Base-by-base conservation (phyloP, 2,888 invertebrate genomes). In the Noctua pronuba region DNA sequence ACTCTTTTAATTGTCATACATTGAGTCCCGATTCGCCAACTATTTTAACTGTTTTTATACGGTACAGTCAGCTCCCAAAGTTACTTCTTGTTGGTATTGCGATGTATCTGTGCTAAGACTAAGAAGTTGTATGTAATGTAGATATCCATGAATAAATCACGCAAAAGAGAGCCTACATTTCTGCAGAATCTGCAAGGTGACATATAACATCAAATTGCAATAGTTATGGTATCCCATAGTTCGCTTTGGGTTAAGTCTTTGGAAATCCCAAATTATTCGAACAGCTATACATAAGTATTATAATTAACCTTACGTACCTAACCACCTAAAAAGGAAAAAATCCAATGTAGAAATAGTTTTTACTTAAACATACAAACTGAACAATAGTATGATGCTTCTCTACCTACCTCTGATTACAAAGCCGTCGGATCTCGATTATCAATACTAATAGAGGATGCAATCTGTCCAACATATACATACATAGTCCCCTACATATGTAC, bases 371-470 rank as follows among this genome's bases (percentile, higher is more conserved):
- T 60, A 3, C 3, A 2, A 31, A 31, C 31, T 31, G 18, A 28
- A 31, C 31, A 28, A 58, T 8, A 60, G 24, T 24, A 49, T 21
- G 13, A 52, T 71, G 49, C n/a, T 31, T 68, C 60, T 16, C 10
- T 52, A 58, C 64, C 16, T 24, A 52, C 16, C 58, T 28, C 24
- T 13, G 28, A 55, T 69, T 75, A 41, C 66, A 83, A 72, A 69
- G 49, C 41, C 35, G n/a, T 60, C 31, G 10, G 16, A 66, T 52
- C 62, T 21, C 35, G 58, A 70, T 68, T 77, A 73, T 80, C 49
- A 73, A 73, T 49, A 84, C 74, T 73, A 80, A 72, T 66, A 73
- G 66, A 64, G 66, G 87, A 70, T 86, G 84, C 87, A 83, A 73
- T 83, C 73, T 78, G 70, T 83, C 55, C 66, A 66, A 65, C 31